Evolutionary conservation across 2,797 vertebrate genomes (phyloP), one percentile per base, ranked within the genome.

Genomic region (Psittacula echo): DNA sequence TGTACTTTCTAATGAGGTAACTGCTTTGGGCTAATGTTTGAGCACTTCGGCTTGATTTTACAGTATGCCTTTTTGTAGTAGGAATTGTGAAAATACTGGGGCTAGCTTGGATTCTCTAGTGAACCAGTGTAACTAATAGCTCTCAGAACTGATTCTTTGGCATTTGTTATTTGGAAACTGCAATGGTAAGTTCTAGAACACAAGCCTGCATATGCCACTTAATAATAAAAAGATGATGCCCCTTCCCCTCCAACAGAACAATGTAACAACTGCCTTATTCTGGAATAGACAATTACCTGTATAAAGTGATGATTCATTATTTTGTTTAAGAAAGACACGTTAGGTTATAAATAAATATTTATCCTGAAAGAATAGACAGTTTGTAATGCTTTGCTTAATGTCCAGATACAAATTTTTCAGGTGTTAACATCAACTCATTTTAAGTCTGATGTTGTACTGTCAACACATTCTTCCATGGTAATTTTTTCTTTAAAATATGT

Each of bases 301-400:
- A 94, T 87, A 95, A 94, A 94, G 76, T 90, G 70, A 90, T 94
- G 44, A 85, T 65, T 85, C 39, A n/a, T 74, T 89, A 89, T 95
- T 92, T 94, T 94, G 89, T 92, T 80, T 87, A 95, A 95, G 73
- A 95, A 37, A 87, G 86, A 95, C 41, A 86, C 42, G 37, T 77
- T 95, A 94, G 97, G 50, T 85, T 95, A 90, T 85, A 95, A 96
- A 96, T 96, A 95, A 97, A 97, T 97, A 97, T 95, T 97, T 95
- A 96, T 97, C 96, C 93, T 94, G 92, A 80, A 95, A 83, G 79
- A 93, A 91, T 29, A 95, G 81, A 78, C 37, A 82, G 79, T 23
- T 76, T 89, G 65, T 56, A 90, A 94, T 93, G 85, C 84, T 86
- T 96, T 95, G 76, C 71, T 93, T 88, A 50, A 85, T 47, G 24